Base-by-base conservation (phyloP, 2,888 invertebrate species). In the Acronicta psi region DNA sequence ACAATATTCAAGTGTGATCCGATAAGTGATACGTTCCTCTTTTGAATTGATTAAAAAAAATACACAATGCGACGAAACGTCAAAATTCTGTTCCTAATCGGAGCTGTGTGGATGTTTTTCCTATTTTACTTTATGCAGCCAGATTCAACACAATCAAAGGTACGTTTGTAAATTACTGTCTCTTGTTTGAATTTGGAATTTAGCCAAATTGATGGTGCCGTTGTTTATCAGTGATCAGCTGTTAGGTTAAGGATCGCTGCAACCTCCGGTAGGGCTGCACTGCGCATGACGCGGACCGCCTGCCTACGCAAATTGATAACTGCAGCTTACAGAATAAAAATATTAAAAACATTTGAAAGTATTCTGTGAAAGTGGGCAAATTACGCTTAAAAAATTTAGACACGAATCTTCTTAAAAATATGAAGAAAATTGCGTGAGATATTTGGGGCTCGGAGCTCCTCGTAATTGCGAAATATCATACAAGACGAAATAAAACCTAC, bases 51-150 rank as follows among this genome's bases (percentile, higher is more conserved):
- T 37, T 29, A 52, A 49, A 61, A 47, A 60, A 55, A 53, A 46
- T 23, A 46, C 42, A 85, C 82, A 82, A 94, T 94, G 94, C 83
- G 93, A 63, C 90, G 93, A 47, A 94, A 94, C 84, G 79, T 94
- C 65, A 94, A 94, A 84, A 88, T 94, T 45, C 70, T 93, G 72
- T 90, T 90, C 81, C 84, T 93, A 40, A 73, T 93, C 31, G 93
- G 88, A 63, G 87, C 89, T 55, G 89, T 88, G 66, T 94, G 93
- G 93, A 91, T 92, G 85, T 91, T 91, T 77, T 88, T 90, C 79
- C 80, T 94, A 58, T 88, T 93, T 72, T 94, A 93, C 82, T 93
- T 87, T 80, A 93, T 93, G 90, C 93, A 93, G 73, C 88, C 93
- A 53, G 93, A 92, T 74, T 80, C 92, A 11, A 69, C 85, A 41